These are phyloP conservation scores for Phodopus roborovskii DNA, from an alignment of 2,113 vertebrate genomes.

Conservation along the genomic window DNA sequence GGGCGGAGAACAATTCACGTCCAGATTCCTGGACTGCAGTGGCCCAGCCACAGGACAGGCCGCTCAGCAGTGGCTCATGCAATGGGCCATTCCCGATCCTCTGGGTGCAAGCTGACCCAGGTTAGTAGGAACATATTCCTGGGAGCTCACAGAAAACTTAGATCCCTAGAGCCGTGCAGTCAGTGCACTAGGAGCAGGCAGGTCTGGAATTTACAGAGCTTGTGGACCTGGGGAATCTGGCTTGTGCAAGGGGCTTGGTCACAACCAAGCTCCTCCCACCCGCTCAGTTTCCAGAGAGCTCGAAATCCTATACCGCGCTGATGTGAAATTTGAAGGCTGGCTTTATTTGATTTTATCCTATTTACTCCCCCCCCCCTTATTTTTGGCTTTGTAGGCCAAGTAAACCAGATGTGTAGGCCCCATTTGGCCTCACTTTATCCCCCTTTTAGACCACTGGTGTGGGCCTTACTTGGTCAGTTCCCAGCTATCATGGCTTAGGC, in stretches of 20 bases:
- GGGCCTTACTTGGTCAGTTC: slow-evolving; percentile 1
- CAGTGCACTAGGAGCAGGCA: not conserved
- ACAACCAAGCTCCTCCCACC: not conserved
- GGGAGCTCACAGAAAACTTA: not conserved
- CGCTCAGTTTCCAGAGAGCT: not conserved
- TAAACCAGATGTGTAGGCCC: slow-evolving; percentile 26
- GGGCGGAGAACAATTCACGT: slow-evolving; percentile 69
- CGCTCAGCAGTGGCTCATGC: not conserved
- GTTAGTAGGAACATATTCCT: not conserved
- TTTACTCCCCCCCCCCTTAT: slow-evolving; percentile 29
- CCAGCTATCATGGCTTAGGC: not conserved
- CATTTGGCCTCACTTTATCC: not conserved
- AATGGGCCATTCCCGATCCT: not conserved
- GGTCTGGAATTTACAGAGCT: not conserved
- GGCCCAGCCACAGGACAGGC: not conserved
- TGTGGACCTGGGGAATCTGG: not conserved
- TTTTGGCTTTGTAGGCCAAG: slow-evolving; percentile 14
- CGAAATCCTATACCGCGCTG: not conserved
- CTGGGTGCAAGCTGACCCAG: not conserved
- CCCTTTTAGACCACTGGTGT: not conserved
- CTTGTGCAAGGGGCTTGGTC: not conserved
- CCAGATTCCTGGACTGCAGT: slow-evolving; percentile 70
- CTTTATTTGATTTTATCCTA: slow-evolving; percentile 49
- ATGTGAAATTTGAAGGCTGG: slow-evolving; percentile 11
- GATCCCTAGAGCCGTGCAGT: not conserved